phyloP scores from a whole-genome alignment of 2,797 vertebrate genomes.

The Bovichtus diacanthus region DNA sequence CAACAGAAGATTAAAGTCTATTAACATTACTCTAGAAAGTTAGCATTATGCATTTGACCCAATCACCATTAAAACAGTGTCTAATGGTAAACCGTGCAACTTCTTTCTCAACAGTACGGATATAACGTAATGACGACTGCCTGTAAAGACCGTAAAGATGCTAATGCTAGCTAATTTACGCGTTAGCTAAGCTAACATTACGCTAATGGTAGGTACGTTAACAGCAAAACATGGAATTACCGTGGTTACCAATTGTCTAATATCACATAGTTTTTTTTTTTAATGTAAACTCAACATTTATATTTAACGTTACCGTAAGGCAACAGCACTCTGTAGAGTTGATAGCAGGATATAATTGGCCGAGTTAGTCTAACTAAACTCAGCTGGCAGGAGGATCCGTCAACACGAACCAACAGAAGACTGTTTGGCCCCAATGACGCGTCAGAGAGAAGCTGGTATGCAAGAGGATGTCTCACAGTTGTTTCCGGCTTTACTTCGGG shows the following conservation, averaged over 20 bases:
- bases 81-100: background rate
- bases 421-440: conserved; percentile 4
- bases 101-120: fast-evolving
- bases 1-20: background rate
- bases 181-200: conserved; percentile 27
- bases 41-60: background rate
- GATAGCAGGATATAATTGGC: background rate
- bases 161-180: conserved; percentile 7
- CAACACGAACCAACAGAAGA: conserved; percentile 8
- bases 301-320: conserved; percentile 49
- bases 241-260: fast-evolving
- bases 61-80: background rate
- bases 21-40: background rate
- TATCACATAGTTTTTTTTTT: fast-evolving
- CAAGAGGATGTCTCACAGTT: fast-evolving
- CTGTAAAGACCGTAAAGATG: background rate
- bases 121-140: background rate
- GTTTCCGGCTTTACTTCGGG: conserved; percentile 21
- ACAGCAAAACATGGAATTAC: background rate
- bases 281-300: fast-evolving
- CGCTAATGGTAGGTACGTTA: background rate
- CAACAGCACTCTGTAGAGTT: background rate
- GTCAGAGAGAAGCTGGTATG: background rate
- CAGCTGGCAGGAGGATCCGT: conserved; percentile 20
- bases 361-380: background rate